Conservation (phyloP, 2,888 invertebrate species). For the Meandrusa payeni region DNA sequence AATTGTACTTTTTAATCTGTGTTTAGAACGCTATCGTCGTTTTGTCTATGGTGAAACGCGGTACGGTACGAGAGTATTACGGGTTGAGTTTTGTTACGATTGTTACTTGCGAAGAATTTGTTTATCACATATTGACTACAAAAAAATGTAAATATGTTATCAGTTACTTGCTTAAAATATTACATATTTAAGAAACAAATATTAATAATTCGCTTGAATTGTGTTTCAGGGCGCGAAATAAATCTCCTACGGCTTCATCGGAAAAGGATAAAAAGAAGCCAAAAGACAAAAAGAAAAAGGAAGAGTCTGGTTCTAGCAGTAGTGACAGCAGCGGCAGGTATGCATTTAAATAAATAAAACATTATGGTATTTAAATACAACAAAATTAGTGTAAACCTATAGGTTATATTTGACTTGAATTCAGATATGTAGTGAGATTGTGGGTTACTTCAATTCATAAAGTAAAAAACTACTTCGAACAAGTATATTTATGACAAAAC, state of each 20-base stretch:
- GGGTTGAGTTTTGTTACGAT: no score
- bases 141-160: conserved; percentile 7
- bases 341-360: conserved; percentile 6
- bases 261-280: conserved; percentile 87
- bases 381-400: conserved; percentile 3
- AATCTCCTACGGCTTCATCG: conserved; percentile 85
- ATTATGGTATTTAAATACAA: conserved; percentile 26
- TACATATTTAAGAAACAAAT: background rate
- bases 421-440: conserved; percentile 3
- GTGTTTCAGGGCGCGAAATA: conserved; percentile 86
- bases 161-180: no score
- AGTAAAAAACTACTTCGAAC: no score
- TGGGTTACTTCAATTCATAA: no score
- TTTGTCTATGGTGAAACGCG: no score
- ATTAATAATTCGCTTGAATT: conserved; percentile 7
- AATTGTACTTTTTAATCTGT: no score
- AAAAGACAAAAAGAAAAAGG: conserved; percentile 83
- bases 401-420: conserved; percentile 27
- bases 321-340: conserved; percentile 89
- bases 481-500: no score
- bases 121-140: no score
- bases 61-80: conserved; percentile 1
- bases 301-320: conserved; percentile 88
- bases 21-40: no score
- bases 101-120: no score